Conservation (phyloP, 2,113 vertebrate species). For the Ovis canadensis region DNA sequence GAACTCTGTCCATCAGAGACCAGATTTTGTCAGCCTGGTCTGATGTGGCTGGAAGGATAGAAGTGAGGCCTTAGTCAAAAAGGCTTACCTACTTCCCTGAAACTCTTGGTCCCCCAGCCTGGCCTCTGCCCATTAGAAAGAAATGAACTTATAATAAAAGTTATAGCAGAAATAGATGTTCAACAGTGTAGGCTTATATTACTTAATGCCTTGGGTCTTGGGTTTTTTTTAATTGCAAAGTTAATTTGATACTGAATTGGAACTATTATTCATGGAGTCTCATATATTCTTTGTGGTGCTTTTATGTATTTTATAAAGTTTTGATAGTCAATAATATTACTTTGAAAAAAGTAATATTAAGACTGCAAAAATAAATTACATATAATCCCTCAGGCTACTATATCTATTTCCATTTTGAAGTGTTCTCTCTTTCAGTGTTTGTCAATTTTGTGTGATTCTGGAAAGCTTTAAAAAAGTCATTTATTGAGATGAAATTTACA, state of each 20-base stretch:
- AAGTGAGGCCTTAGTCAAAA: not conserved
- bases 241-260: not conserved
- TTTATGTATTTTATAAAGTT: not conserved
- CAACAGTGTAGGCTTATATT: not conserved
- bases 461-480: not conserved
- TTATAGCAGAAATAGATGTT: not conserved
- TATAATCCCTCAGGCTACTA: not conserved
- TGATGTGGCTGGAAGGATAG: not conserved
- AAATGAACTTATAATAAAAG: not conserved
- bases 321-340: not conserved
- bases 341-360: not conserved
- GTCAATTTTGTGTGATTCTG: not conserved
- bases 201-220: not conserved
- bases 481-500: not conserved
- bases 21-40: not conserved
- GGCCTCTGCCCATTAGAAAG: not conserved
- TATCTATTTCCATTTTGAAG: conserved; percentile 1
- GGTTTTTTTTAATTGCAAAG: not conserved
- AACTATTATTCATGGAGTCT: not conserved
- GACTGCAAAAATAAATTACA: not conserved
- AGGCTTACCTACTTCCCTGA: not conserved
- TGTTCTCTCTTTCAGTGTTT: not conserved
- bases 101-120: not conserved
- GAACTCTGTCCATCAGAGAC: not conserved
- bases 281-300: not conserved